Conservation (phyloP, 2,797 vertebrate genomes). For the Oceanodroma leucorhoa region DNA sequence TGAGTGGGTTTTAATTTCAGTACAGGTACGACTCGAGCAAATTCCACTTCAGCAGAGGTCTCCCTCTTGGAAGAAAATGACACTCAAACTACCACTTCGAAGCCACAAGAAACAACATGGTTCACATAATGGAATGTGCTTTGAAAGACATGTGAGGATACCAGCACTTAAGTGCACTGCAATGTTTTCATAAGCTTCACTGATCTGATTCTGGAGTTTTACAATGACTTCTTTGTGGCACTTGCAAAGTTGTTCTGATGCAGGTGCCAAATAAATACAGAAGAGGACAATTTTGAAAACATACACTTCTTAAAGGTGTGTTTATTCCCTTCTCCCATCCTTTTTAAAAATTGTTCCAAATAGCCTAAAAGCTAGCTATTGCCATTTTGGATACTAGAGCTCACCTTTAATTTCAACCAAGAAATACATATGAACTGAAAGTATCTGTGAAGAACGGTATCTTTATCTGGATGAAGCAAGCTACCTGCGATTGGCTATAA, state of each 20-base stretch:
- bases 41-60: constrained; percentile 37
- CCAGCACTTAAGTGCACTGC: constrained; percentile 46
- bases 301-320: not conserved
- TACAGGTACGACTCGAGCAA: constrained; percentile 19
- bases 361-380: not conserved
- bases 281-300: constrained; percentile 37
- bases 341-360: constrained; percentile 14
- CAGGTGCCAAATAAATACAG: constrained; percentile 26
- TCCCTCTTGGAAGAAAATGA: constrained; percentile 63
- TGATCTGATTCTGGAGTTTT: constrained; percentile 75
- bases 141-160: constrained; percentile 65
- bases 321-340: not conserved
- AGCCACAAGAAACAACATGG: constrained; percentile 70
- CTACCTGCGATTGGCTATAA: constrained; percentile 39
- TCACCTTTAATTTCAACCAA: constrained; percentile 75
- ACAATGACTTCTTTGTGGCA: constrained; percentile 67
- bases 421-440: constrained; percentile 54
- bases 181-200: constrained; percentile 65
- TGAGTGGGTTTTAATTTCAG: not conserved
- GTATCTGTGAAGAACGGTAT: constrained; percentile 56
- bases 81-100: constrained; percentile 64
- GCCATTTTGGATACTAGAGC: constrained; percentile 50
- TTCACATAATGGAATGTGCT: constrained; percentile 67
- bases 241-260: constrained; percentile 47
- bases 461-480: constrained; percentile 64